Evolutionary conservation across 2,113 vertebrate genomes (phyloP).

Genomic region (Pontoporia blainvillei): DNA sequence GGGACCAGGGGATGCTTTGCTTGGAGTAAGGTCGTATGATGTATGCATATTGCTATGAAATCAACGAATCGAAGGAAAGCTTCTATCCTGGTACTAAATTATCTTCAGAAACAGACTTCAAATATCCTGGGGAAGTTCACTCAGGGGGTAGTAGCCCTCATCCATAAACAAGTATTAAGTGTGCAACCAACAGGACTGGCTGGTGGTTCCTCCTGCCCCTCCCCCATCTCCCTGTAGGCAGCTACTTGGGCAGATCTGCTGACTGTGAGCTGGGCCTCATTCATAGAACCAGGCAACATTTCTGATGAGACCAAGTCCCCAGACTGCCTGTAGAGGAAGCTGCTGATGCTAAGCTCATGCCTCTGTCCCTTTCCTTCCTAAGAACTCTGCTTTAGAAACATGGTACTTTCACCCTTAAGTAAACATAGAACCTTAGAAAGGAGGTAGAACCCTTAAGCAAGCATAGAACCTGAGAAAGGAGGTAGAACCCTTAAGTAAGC

Average conservation of each 20-base stretch:
- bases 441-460: not conserved
- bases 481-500: not conserved
- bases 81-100: not conserved
- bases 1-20: not conserved
- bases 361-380: not conserved
- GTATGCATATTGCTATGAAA: not conserved
- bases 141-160: not conserved
- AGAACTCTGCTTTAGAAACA: not conserved
- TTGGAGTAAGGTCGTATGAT: not conserved
- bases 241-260: not conserved
- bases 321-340: slow-evolving; percentile 14
- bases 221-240: not conserved
- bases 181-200: not conserved
- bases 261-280: slow-evolving; percentile 8
- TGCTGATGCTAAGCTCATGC: not conserved
- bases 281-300: slow-evolving; percentile 1
- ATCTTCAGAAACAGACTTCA: not conserved
- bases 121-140: not conserved
- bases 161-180: slow-evolving; percentile 3
- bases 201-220: not conserved
- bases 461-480: not conserved
- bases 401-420: not conserved
- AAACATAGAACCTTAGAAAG: no score
- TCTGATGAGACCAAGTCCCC: slow-evolving; percentile 4
- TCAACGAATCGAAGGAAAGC: not conserved